Base-by-base conservation (phyloP, 2,113 vertebrate genomes). In the Zosterops lateralis region DNA sequence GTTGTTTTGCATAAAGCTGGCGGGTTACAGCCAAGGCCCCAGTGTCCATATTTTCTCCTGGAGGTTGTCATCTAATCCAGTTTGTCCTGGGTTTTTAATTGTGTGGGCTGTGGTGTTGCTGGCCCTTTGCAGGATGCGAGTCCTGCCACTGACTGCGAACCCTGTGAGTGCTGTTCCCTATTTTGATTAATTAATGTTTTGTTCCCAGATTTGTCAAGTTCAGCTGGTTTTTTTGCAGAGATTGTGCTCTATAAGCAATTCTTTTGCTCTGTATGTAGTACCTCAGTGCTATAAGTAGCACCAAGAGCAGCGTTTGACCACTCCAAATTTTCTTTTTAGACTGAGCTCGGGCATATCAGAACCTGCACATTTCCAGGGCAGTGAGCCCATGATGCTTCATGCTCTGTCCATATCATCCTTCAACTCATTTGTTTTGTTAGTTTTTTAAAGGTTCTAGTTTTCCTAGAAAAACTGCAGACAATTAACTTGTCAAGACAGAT, bases 131-230 rank as follows among this genome's bases (percentile, higher is more conserved):
- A 31, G n/a, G 9, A 1, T 13, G 36, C 19, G 44, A 68, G 8
- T 40, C 28, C 87, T 89, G 57, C 89, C 36, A 2, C 12, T n/a
- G 87, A 22, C 84, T 29, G 36, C 6, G 19, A 38, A 17, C 38
- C 78, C 82, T 36, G 29, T 1, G 16, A 57, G 83, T 74, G 9
- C 80, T 29, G 0, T 56, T 72, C 72, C 57, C 57, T 61, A 0
- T 83, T 87, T 81, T 81, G 94, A 96, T 93, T 93, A 95, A 95
- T 94, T 75, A 93, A 51, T 34, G 72, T 58, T 94, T 90, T 89
- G 90, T 89, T 95, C 92, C 61, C 44, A 26, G 48, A 60, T 90
- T 89, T 68, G 72, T 67, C 80, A 54, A 78, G 65, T 94, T 86
- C 90, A 87, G 79, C 93, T 87, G 36, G 3, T 28, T 57, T 60